phyloP scores from a whole-genome alignment of 1,140 invertebrate species.

The Aphis craccivora region DNA sequence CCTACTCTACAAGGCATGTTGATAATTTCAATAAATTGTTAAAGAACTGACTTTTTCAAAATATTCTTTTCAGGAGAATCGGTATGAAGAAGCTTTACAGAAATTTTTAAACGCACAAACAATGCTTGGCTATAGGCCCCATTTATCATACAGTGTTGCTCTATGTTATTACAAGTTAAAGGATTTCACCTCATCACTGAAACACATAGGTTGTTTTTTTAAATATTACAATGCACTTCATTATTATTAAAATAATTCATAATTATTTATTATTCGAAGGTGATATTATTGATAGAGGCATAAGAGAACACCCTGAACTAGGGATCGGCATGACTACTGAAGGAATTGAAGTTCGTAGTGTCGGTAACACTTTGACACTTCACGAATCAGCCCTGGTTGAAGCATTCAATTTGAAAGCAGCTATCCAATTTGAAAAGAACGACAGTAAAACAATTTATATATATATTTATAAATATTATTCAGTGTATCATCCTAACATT shows the following conservation, averaged over 20 bases:
- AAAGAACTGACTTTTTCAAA: not conserved
- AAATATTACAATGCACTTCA: not conserved
- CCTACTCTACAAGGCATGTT: slow-evolving; percentile 86
- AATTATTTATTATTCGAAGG: slow-evolving; percentile 67
- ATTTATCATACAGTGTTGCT: slow-evolving; percentile 95
- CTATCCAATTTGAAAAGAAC: slow-evolving; percentile 96
- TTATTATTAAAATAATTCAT: slow-evolving; percentile 1
- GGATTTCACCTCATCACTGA: slow-evolving; percentile 90
- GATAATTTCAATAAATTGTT: slow-evolving; percentile 48
- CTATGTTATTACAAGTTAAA: slow-evolving; percentile 94
- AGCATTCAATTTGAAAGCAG: slow-evolving; percentile 98
- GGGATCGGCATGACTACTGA: slow-evolving; percentile 98
- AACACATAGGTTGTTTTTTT: slow-evolving; percentile 75
- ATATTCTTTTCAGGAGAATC: slow-evolving; percentile 71
- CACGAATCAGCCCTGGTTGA: slow-evolving; percentile 97
- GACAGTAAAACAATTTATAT: slow-evolving; percentile 73
- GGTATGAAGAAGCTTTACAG: slow-evolving; percentile 90
- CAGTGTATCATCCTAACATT: not conserved
- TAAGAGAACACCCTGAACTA: slow-evolving; percentile 95
- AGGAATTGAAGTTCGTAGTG: slow-evolving; percentile 94
- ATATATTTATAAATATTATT: slow-evolving; percentile 59
- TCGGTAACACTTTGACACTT: slow-evolving; percentile 94
- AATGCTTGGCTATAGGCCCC: slow-evolving; percentile 85
- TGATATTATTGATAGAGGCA: slow-evolving; percentile 95
- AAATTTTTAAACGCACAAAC: slow-evolving; percentile 91